Evolutionary conservation across 1,140 invertebrate genomes (phyloP), one percentile per base, ranked within the genome.

Genomic region (Heliconius nattereri): DNA sequence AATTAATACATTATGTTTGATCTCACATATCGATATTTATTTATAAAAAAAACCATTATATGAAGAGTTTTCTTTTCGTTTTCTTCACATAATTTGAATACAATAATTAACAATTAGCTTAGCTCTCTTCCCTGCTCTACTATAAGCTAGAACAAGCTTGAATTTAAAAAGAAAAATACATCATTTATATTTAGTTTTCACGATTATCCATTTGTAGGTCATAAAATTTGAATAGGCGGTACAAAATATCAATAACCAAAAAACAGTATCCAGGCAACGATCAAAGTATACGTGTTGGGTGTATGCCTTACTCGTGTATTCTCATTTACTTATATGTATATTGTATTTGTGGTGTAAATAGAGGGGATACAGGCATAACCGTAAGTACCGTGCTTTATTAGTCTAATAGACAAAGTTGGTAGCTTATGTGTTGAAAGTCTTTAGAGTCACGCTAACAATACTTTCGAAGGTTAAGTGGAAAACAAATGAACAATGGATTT

Each of bases 181-280:
- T 57, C 6, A 7, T 7, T 35, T 35, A 57, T 23, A 57, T 23
- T 11, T 9, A 57, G 23, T 57, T n/a, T 57, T 57, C 20, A 23
- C 60, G 26, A 29, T 11, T 0, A 66, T 13, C 23, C 11, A 5
- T 26, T 66, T 66, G 60, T 66, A 57, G 60, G 60, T 29, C 26
- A 66, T 13, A 66, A 26, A 66, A 66, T 66, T 66, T 26, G 60
- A 11, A 66, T 16, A 66, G 60, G 11, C 6, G 60, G 23, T 29
- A 26, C 26, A 66, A 29, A 71, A 71, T 79, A 79, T 81, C 80
- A 70, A 81, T 81, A 79, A n/a, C 60, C 3, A 71, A 75, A 75
- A 35, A 57, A 74, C 57, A n/a, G 82, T 83, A 73, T 60, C 82
- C 35, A 75, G 77, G 82, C 82, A 83, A 83, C 82, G 45, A 77